Conservation (phyloP, 2,888 invertebrate species). For the Flexamia atlantica region DNA sequence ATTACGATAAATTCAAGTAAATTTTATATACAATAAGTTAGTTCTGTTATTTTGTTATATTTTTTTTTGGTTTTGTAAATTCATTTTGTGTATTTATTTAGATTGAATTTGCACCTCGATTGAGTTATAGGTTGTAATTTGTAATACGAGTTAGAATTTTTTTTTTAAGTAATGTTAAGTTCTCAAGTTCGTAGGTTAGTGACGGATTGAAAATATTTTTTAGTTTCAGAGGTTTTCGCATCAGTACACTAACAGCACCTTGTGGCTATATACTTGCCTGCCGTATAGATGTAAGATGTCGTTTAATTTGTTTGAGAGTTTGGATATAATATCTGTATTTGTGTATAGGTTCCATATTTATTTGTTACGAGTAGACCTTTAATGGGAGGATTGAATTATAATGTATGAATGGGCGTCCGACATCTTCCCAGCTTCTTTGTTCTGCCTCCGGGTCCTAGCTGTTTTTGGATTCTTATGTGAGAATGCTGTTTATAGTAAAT, state of each 20-base stretch:
- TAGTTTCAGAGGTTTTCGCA: constrained; percentile 11
- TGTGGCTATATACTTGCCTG: constrained; percentile 53
- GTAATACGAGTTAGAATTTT: constrained; percentile 37
- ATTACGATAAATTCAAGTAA: constrained; percentile 49
- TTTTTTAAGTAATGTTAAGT: constrained; percentile 21
- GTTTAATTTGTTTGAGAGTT: constrained; percentile 22
- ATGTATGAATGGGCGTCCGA: background rate
- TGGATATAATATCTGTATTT: constrained; percentile 30
- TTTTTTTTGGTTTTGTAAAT: constrained; percentile 23
- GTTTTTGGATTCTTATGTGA: constrained; percentile 27
- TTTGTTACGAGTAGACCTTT: constrained; percentile 15
- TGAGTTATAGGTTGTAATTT: constrained; percentile 31
- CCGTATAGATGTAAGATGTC: constrained; percentile 35
- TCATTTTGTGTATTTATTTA: constrained; percentile 41
- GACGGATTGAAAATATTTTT: constrained; percentile 38
- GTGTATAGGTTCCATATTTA: background rate
- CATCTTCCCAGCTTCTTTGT: constrained; percentile 32
- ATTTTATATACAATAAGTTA: constrained; percentile 41
- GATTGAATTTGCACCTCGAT: background rate
- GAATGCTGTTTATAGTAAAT: constrained; percentile 43
- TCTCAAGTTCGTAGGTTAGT: background rate
- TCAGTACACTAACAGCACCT: constrained; percentile 30
- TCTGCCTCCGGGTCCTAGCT: constrained; percentile 1
- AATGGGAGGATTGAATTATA: background rate
- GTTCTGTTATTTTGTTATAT: constrained; percentile 48